Percentiles rank a stretch among this genome's conserved stretches.
Evolutionary conservation across 2,113 vertebrate species (phyloP).

Genomic region (Motacilla tschutschensis): DNA sequence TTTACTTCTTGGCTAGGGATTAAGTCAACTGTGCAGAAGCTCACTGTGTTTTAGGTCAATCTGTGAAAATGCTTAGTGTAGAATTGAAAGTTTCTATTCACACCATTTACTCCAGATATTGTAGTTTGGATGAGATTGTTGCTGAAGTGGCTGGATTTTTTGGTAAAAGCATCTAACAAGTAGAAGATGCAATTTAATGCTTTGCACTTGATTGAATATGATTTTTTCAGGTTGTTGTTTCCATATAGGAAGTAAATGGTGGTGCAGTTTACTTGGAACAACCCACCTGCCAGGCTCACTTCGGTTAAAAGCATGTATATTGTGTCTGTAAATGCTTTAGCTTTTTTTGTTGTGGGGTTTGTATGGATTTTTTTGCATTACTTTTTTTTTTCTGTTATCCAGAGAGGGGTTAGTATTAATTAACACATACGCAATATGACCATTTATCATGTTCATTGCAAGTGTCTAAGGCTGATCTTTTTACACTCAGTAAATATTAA

Average conservation of each 20-base stretch:
- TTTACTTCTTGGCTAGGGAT: not conserved
- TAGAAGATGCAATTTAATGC: constrained; percentile 47
- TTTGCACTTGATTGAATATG: constrained; percentile 44
- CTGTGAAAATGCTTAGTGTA: constrained; percentile 31
- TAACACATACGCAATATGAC: not conserved
- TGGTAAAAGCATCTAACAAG: constrained; percentile 38
- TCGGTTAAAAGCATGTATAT: constrained; percentile 36
- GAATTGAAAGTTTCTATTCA: constrained; percentile 53
- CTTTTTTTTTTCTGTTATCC: not conserved
- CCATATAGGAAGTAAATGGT: not conserved
- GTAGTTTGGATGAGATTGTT: constrained; percentile 36
- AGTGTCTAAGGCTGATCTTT: not conserved
- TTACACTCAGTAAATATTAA: not conserved
- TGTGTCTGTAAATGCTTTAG: not conserved
- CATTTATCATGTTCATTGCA: constrained; percentile 1
- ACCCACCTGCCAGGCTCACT: not conserved
- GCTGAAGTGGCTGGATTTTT: constrained; percentile 53
- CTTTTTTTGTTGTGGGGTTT: not conserved
- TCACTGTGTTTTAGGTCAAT: constrained; percentile 38
- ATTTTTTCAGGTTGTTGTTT: constrained; percentile 29
- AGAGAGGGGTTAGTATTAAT: constrained; percentile 10
- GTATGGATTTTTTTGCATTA: not conserved
- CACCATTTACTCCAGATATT: constrained; percentile 57
- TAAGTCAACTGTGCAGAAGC: not conserved
- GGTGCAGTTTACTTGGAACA: constrained; percentile 6